Evolutionary conservation across 2,888 invertebrate genomes (phyloP), one percentile per base, ranked within the genome.

Genomic region (Andrena trimmerana): DNA sequence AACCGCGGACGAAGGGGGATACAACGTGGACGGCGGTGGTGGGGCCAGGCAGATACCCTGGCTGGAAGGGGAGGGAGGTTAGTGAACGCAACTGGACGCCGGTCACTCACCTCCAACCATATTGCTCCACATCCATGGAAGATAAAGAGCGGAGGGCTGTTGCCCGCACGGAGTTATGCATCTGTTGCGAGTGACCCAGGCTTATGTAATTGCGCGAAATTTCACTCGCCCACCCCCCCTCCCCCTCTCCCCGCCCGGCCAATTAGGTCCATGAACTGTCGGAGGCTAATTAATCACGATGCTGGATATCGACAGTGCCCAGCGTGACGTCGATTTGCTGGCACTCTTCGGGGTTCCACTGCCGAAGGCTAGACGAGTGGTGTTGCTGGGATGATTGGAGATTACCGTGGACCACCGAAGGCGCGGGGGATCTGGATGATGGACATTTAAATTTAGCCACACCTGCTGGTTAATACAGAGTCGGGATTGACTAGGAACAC

Each of bases 41-140:
- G 78, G 76, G 62, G 62, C 63, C 42, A 50, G 59, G 70, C 59
- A 57, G 54, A 84, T 85, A 79, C 81, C 81, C 52, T 27, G 62
- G 54, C 57, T 48, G 54, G 63, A 60, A 54, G 82, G 68, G 66
- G 87, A 78, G 90, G 90, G 92, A 93, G 93, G 93, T 92, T 93
- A 93, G 93, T 93, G 93, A 94, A 93, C 93, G 94, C 94, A 92
- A 92, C 92, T 93, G 94, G 93, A 93, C 93, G 93, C 81, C 93
- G 94, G 94, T 94, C 94, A 94, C 82, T 94, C 93, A 94, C 94
- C 94, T 93, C 93, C 87, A 91, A 92, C 92, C 92, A 93, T 92
- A 92, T 91, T 94, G 93, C 93, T 93, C 93, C 90, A 93, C 92
- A 94, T 93, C 90, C 90, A 90, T 77, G 90, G 88, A 91, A 89